These are phyloP conservation scores for Chaetodon trifascialis DNA, from an alignment of 2,113 vertebrate species.

Conservation along the genomic window DNA sequence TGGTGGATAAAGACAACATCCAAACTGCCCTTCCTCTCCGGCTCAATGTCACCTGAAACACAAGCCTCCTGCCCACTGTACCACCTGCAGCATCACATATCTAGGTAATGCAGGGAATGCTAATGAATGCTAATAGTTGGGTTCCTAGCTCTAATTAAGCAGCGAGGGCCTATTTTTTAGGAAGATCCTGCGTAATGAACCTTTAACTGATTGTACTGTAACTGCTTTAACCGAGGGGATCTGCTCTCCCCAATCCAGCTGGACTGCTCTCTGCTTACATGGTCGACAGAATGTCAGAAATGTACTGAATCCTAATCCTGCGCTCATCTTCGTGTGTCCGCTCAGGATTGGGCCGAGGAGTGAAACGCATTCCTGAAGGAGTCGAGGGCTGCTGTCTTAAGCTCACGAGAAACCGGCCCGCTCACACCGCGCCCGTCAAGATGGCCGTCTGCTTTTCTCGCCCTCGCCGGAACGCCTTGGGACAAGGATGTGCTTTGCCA, in stretches of 20 bases:
- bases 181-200: no score
- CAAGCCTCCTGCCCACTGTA: no score
- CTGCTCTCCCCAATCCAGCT: slow-evolving; percentile 26
- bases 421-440: slow-evolving; percentile 62
- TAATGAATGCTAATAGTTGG: no score
- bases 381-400: slow-evolving; percentile 48
- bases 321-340: slow-evolving; percentile 60
- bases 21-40: no score
- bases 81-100: no score
- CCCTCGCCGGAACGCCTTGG: slow-evolving; percentile 64
- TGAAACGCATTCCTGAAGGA: slow-evolving; percentile 69
- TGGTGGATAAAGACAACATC: no score
- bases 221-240: no score
- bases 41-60: no score
- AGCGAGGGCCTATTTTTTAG: no score
- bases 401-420: slow-evolving; percentile 60
- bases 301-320: slow-evolving; percentile 68
- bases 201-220: neutral
- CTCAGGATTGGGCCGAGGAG: slow-evolving; percentile 77
- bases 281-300: slow-evolving; percentile 68
- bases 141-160: no score
- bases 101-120: no score
- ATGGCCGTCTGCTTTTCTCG: slow-evolving; percentile 70
- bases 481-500: slow-evolving; percentile 84
- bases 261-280: slow-evolving; percentile 46